A percentile compares a stretch with the other conserved stretches of the same genome.
These are phyloP conservation scores for Otus scops DNA, from an alignment of 2,797 vertebrate genomes.

Conservation along the genomic window DNA sequence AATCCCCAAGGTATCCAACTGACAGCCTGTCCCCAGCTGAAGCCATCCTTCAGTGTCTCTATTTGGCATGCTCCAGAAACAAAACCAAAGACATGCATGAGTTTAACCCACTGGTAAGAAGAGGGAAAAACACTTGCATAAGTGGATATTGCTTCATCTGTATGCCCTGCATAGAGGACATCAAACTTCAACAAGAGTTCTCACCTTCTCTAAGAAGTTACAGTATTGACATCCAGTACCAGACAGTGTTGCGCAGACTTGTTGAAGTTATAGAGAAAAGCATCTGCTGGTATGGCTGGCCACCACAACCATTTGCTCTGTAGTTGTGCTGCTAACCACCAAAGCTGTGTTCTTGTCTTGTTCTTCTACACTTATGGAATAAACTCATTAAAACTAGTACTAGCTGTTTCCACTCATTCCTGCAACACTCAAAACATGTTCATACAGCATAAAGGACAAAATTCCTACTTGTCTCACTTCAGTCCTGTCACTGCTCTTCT, in stretches of 20 bases:
- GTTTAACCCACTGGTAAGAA: not conserved
- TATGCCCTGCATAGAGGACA: not conserved
- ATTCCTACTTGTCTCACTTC: not conserved
- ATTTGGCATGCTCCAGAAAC: not conserved
- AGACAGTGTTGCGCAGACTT: not conserved
- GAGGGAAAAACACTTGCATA: fast-evolving
- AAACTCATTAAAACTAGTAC: not conserved
- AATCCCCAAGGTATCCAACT: not conserved
- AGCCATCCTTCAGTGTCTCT: not conserved
- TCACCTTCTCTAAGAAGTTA: not conserved
- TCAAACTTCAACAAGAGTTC: not conserved
- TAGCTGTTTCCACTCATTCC: not conserved
- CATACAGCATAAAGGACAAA: not conserved
- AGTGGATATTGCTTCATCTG: not conserved
- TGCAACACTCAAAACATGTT: not conserved
- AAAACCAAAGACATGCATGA: not conserved
- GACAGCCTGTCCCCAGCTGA: not conserved
- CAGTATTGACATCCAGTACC: not conserved
- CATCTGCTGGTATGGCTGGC: not conserved
- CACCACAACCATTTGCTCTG: not conserved
- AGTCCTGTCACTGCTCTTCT: not conserved
- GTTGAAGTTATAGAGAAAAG: not conserved
- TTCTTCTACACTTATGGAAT: not conserved
- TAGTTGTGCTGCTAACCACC: not conserved
- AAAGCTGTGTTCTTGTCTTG: fast-evolving